Conservation (phyloP, 2,797 vertebrate genomes). For the Lemur catta region DNA sequence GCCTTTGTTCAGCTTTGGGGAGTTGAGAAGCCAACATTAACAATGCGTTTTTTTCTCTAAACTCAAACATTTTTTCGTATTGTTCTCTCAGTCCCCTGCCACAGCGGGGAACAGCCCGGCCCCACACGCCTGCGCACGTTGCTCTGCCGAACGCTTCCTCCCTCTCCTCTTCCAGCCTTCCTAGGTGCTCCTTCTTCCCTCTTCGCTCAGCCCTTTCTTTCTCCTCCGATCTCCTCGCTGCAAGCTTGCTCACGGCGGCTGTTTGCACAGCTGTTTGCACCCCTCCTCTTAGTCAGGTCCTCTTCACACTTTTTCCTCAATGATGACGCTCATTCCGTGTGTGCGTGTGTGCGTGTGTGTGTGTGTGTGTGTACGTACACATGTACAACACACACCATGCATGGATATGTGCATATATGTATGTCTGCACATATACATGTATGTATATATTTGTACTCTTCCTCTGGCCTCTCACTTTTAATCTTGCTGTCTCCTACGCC, state of each 20-base stretch:
- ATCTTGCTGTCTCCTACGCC: background rate
- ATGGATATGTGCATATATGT: background rate
- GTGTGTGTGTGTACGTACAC: background rate
- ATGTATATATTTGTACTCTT: background rate
- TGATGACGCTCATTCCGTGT: background rate
- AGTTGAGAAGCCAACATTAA: background rate
- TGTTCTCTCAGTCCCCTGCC: accelerated
- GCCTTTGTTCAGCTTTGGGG: background rate
- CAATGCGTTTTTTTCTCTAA: background rate
- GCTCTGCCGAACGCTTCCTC: too few relatives aligned
- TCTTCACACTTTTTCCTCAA: background rate
- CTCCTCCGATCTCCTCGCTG: background rate
- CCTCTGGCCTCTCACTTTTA: background rate
- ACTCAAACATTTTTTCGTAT: background rate
- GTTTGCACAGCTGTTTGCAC: accelerated
- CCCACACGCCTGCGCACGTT: accelerated
- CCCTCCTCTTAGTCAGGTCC: background rate
- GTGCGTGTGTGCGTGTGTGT: too few relatives aligned
- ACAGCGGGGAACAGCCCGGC: accelerated
- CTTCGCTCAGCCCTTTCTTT: background rate
- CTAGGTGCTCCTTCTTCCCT: accelerated
- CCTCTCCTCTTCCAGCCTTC: background rate
- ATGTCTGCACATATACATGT: accelerated
- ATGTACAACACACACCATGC: background rate
- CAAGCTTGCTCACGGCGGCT: background rate